Evolutionary conservation across 1,140 invertebrate species (phyloP), one percentile per base, ranked within the genome.

Genomic region (Sitodiplosis mosellana): DNA sequence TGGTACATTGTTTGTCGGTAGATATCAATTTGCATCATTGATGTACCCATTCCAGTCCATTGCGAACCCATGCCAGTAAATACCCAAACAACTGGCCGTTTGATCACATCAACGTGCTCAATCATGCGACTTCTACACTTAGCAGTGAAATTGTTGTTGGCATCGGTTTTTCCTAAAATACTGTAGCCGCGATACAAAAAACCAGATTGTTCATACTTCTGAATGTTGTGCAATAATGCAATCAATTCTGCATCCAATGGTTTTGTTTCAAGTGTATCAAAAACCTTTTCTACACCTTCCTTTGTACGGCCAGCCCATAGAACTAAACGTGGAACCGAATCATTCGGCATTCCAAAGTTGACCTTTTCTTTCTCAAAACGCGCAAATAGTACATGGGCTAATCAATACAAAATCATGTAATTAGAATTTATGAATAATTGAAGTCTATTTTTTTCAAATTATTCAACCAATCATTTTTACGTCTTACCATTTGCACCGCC

Each of bases 41-140:
- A 66, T 22, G 71, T 65, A 17, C 79, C 87, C 86, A 93, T 90
- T 42, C 81, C 78, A 21, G 73, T 59, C 87, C 88, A 93, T 56
- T 93, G 87, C 1, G 81, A 81, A 4, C 87, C 87, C 83, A 94
- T 88, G 44, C 88, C 88, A 51, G 87, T 82, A 66, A 89, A 95
- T 10, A 93, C 76, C 65, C 83, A 89, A 73, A 86, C 90, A 0
- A 94, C 67, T 17, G 86, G 83, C 12, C 52, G 65, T 48, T 69
- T 69, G 5, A 72, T 66, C 1, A 73, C 77, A 0, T 70, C 63
- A 59, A 71, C 79, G 59, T 76, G 72, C 43, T 75, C 65, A 10
- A 75, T 64, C 38, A 74, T 69, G 48, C 62, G 65, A 1, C 60
- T 56, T 8, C 69, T 38, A 0, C 63, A 53, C 1, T 69, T 61